Percentiles rank a stretch among this genome's conserved stretches.
These are phyloP conservation scores for Mimachlamys varia DNA, from an alignment of 2,888 invertebrate species.

Conservation along the genomic window DNA sequence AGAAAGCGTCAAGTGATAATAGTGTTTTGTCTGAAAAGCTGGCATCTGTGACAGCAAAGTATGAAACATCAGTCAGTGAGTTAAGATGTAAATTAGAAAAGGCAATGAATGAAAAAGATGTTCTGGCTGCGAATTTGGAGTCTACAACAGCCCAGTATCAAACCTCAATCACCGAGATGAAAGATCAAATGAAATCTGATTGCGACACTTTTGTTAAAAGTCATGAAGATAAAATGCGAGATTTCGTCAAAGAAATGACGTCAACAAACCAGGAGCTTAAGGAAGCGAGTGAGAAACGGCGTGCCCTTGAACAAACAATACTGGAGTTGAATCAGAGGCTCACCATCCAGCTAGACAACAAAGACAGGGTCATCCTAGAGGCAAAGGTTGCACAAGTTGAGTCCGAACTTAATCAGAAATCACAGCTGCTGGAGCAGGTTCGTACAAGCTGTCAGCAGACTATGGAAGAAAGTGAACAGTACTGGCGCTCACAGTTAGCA, in stretches of 20 bases:
- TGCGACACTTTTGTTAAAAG: slow-evolving; percentile 2
- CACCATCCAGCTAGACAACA: slow-evolving; percentile 44
- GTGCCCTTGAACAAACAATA: slow-evolving; percentile 42
- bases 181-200: slow-evolving; percentile 47
- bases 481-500: slow-evolving; percentile 65
- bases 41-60: not conserved
- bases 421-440: slow-evolving; percentile 36
- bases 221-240: slow-evolving; percentile 42
- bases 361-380: slow-evolving; percentile 10
- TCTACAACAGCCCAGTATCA: not conserved
- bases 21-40: slow-evolving; percentile 36
- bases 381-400: slow-evolving; percentile 36
- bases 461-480: slow-evolving; percentile 58
- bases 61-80: slow-evolving; percentile 25
- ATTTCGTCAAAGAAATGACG: slow-evolving; percentile 41
- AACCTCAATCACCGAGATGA: slow-evolving; percentile 40
- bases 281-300: slow-evolving; percentile 48
- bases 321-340: slow-evolving; percentile 48
- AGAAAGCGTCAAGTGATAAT: slow-evolving; percentile 38
- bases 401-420: slow-evolving; percentile 43
- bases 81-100: slow-evolving; percentile 30
- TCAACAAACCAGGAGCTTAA: slow-evolving; percentile 49
- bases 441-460: slow-evolving; percentile 38
- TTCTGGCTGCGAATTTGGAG: not conserved
- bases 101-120: not conserved